phyloP scores from a whole-genome alignment of 64 coral and sea anemone genomes.

The Orbicella faveolata region DNA sequence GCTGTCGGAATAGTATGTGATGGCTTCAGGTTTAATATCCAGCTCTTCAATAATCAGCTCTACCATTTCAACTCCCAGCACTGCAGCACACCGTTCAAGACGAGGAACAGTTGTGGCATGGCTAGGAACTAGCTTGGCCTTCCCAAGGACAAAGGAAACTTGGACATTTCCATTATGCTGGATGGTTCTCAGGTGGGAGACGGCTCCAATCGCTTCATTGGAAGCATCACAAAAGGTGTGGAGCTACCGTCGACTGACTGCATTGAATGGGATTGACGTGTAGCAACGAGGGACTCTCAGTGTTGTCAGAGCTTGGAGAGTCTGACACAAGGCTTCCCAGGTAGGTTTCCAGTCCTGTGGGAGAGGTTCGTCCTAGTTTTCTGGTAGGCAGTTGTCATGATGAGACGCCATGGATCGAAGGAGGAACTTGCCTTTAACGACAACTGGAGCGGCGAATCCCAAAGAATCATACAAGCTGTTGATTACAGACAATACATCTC shows the following conservation, averaged over 20 bases:
- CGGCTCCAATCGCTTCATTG: slow-evolving; percentile 38
- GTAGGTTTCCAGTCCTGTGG: slow-evolving; percentile 19
- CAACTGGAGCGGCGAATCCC: slow-evolving; percentile 51
- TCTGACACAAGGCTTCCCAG: slow-evolving; percentile 49
- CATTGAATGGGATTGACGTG: too few relatives aligned
- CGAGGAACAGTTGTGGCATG: slow-evolving; percentile 64
- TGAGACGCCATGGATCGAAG: not conserved
- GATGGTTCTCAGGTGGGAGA: slow-evolving; percentile 36
- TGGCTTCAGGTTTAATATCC: slow-evolving; percentile 23
- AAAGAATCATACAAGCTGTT: slow-evolving; percentile 80
- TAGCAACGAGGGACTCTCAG: slow-evolving; percentile 28
- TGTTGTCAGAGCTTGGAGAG: slow-evolving; percentile 24
- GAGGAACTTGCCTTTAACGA: slow-evolving; percentile 55
- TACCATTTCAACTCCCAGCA: slow-evolving; percentile 41
- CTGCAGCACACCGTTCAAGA: slow-evolving; percentile 55
- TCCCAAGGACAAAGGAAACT: slow-evolving; percentile 57
- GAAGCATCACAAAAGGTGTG: slow-evolving; percentile 68
- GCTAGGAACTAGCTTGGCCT: slow-evolving; percentile 56
- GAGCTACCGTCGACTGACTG: slow-evolving; percentile 14
- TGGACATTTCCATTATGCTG: not conserved
- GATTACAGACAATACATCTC: slow-evolving; percentile 63
- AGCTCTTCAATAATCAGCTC: slow-evolving; percentile 39
- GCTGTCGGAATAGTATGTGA: slow-evolving; percentile 65
- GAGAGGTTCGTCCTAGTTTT: slow-evolving; percentile 48
- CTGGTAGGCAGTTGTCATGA: not conserved